Conservation (phyloP, 2,888 invertebrate species). For the Morpho achilles region DNA sequence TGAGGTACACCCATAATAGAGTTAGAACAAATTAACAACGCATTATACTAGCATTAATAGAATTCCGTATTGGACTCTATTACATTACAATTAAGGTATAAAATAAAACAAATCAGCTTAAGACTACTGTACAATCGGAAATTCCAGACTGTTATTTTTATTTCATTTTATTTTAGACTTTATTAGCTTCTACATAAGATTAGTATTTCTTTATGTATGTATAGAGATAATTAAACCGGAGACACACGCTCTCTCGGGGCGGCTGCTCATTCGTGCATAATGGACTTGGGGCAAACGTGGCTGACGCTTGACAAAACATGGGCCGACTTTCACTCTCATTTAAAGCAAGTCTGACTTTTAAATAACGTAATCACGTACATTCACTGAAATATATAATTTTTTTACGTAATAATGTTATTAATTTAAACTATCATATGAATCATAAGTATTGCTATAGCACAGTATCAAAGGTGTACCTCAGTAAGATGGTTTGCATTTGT, state of each 20-base stretch:
- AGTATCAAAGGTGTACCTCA: too few relatives aligned
- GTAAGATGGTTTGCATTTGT: too few relatives aligned
- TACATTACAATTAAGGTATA: conserved; percentile 7
- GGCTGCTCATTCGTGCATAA: conserved; percentile 77
- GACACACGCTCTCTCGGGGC: conserved; percentile 75
- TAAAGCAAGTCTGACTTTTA: conserved; percentile 51
- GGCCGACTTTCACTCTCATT: conserved; percentile 73
- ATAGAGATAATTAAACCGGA: conserved; percentile 60
- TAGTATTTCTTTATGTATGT: conserved; percentile 26
- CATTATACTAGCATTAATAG: conserved; percentile 27
- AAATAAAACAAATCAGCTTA: conserved; percentile 27
- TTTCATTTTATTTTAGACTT: conserved; percentile 41
- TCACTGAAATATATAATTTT: conserved; percentile 35
- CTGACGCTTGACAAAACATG: conserved; percentile 74
- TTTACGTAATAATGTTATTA: conserved; percentile 26
- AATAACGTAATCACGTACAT: conserved; percentile 37
- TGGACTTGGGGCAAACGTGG: conserved; percentile 64
- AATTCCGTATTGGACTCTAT: conserved; percentile 33
- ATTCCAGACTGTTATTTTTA: conserved; percentile 36
- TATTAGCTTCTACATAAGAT: conserved; percentile 32
- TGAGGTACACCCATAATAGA: conserved; percentile 74
- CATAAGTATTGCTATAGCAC: too few relatives aligned
- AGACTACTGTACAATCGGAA: conserved; percentile 42
- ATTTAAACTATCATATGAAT: too few relatives aligned
- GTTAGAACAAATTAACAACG: conserved; percentile 39